Evolutionary conservation across 2,113 vertebrate species (phyloP).

Genomic region (Pao palembangensis): DNA sequence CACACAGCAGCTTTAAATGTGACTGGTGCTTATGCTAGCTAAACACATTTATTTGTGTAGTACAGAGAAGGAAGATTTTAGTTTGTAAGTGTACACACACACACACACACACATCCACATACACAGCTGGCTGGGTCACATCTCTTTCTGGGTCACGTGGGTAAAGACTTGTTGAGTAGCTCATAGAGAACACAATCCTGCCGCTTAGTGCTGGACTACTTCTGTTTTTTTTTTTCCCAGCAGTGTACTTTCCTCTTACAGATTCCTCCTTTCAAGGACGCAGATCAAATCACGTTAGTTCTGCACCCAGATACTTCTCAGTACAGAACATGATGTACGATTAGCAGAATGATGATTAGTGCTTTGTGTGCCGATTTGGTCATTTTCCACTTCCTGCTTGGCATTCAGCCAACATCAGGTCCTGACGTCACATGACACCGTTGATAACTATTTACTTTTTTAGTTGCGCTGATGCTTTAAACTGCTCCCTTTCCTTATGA

Average conservation of each 20-base stretch:
- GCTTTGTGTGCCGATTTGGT: background rate
- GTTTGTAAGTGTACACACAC: constrained; percentile 36
- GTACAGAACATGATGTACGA: background rate
- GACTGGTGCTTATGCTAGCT: no score
- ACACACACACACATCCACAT: no score
- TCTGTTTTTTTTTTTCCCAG: constrained; percentile 19
- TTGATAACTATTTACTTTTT: constrained; percentile 25
- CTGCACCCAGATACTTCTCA: no score
- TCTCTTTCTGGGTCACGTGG: constrained; percentile 34
- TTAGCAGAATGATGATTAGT: background rate
- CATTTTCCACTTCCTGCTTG: background rate
- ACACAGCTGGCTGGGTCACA: constrained; percentile 26
- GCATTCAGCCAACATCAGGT: constrained; percentile 1
- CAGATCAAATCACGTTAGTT: no score
- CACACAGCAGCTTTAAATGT: no score
- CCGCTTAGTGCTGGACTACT: background rate
- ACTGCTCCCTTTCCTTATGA: constrained; percentile 10
- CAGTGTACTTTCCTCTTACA: constrained; percentile 24
- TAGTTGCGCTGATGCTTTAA: constrained; percentile 13
- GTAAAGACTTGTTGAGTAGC: constrained; percentile 22
- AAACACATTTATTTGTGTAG: no score
- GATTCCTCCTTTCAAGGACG: background rate
- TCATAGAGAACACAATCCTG: constrained; percentile 11
- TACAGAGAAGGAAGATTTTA: constrained; percentile 36
- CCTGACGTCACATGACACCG: background rate